phyloP scores from a whole-genome alignment of 2,113 vertebrate species.

The Echinops telfairi region DNA sequence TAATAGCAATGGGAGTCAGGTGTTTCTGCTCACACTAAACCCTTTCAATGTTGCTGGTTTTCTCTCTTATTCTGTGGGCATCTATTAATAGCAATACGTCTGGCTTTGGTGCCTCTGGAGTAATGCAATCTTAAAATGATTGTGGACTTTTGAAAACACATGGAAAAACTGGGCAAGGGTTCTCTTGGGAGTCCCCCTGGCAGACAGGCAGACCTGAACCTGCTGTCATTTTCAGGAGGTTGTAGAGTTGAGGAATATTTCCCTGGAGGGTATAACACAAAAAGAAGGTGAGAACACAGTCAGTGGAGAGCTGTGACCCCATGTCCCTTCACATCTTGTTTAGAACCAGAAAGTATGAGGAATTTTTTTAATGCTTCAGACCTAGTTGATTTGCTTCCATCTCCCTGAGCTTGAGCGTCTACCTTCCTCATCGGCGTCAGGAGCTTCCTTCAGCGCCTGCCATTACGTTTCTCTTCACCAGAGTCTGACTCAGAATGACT shows the following conservation, averaged over 20 bases:
- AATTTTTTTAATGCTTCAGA: constrained; percentile 25
- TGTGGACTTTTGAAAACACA: constrained; percentile 65
- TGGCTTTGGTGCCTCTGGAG: constrained; percentile 51
- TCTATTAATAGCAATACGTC: background rate
- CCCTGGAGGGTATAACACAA: constrained; percentile 51
- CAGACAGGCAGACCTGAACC: constrained; percentile 62
- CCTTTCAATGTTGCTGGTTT: constrained; percentile 56
- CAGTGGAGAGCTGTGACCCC: constrained; percentile 18
- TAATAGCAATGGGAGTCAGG: background rate
- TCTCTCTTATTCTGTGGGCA: constrained; percentile 12
- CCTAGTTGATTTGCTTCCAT: background rate
- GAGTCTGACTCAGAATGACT: background rate
- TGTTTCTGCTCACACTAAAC: background rate
- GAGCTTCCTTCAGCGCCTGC: background rate
- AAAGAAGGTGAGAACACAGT: constrained; percentile 54
- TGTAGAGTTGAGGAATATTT: constrained; percentile 66
- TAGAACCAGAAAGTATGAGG: background rate
- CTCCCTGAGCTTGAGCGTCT: background rate
- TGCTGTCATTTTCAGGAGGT: constrained; percentile 71
- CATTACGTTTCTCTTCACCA: background rate
- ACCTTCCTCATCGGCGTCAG: background rate
- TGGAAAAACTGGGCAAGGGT: background rate
- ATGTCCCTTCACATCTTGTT: constrained; percentile 41
- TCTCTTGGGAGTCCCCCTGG: constrained; percentile 51
- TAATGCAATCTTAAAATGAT: constrained; percentile 65